A percentile compares a stretch with the other conserved stretches of the same genome.
These are phyloP conservation scores for Drosophila pandora DNA, from an alignment of 1,140 invertebrate species.

Conservation along the genomic window DNA sequence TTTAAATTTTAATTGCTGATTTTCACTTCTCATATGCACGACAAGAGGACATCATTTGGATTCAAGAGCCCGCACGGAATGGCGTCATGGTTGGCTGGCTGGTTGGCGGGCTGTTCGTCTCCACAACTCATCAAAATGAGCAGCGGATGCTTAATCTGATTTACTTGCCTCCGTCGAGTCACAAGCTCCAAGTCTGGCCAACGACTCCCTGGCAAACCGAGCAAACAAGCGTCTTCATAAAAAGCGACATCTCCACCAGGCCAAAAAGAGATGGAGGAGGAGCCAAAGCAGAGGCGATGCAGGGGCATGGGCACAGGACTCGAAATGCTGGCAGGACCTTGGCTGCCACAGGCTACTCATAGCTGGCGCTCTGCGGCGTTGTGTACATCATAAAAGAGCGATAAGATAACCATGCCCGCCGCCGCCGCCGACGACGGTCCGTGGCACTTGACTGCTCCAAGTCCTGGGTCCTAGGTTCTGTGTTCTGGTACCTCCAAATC, in stretches of 20 bases:
- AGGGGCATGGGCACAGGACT: not conserved
- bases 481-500: not conserved
- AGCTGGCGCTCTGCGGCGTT: conserved; percentile 60
- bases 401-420: conserved; percentile 68
- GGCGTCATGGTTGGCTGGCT: conserved; percentile 22
- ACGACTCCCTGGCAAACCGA: conserved; percentile 50
- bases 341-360: conserved; percentile 54
- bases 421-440: conserved; percentile 26
- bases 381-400: conserved; percentile 80
- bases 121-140: conserved; percentile 76
- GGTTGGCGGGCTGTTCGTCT: conserved; percentile 33
- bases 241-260: conserved; percentile 63
- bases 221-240: conserved; percentile 82
- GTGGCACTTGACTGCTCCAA: conserved; percentile 57
- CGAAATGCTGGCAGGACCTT: conserved; percentile 10
- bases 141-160: conserved; percentile 82
- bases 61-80: conserved; percentile 62
- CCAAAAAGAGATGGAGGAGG: conserved; percentile 3
- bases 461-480: not conserved
- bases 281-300: not conserved
- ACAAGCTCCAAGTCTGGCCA: conserved; percentile 27
- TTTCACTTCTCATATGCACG: conserved; percentile 22
- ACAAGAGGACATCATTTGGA: conserved; percentile 58
- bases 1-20: conserved; percentile 53
- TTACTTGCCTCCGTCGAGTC: conserved; percentile 66